Conservation (phyloP, 2,888 invertebrate species). For the Brenthis hecate region DNA sequence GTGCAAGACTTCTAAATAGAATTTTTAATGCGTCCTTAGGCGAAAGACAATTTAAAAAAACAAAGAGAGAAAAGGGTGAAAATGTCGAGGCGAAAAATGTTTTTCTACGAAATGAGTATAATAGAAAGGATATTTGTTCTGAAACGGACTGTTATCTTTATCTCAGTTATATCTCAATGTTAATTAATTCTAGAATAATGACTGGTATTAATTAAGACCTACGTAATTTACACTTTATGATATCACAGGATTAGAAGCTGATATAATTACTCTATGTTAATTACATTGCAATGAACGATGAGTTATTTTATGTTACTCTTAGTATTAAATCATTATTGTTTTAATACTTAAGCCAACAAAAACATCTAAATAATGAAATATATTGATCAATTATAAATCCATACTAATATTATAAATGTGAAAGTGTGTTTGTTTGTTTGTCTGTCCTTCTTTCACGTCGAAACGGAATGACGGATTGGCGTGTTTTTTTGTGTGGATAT, state of each 20-base stretch:
- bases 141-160: constrained; percentile 13
- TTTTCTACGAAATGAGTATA: constrained; percentile 17
- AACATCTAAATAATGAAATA: no score
- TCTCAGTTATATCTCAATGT: constrained; percentile 11
- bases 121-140: constrained; percentile 17
- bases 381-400: no score
- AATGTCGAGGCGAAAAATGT: constrained; percentile 18
- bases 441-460: no score
- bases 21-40: constrained; percentile 22
- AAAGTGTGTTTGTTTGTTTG: no score
- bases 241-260: background rate
- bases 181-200: constrained; percentile 23
- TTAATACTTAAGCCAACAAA: no score
- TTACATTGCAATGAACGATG: no score
- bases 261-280: background rate
- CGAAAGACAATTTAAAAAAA: constrained; percentile 14
- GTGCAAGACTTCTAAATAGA: constrained; percentile 8
- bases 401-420: no score
- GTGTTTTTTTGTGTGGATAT: no score
- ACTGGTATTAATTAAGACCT: constrained; percentile 11
- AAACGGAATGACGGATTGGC: no score
- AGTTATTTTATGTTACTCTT: no score
- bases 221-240: constrained; percentile 1
- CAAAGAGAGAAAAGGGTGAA: constrained; percentile 15
- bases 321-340: no score